phyloP scores from a whole-genome alignment of 2,113 vertebrate species.

The Neofelis nebulosa region DNA sequence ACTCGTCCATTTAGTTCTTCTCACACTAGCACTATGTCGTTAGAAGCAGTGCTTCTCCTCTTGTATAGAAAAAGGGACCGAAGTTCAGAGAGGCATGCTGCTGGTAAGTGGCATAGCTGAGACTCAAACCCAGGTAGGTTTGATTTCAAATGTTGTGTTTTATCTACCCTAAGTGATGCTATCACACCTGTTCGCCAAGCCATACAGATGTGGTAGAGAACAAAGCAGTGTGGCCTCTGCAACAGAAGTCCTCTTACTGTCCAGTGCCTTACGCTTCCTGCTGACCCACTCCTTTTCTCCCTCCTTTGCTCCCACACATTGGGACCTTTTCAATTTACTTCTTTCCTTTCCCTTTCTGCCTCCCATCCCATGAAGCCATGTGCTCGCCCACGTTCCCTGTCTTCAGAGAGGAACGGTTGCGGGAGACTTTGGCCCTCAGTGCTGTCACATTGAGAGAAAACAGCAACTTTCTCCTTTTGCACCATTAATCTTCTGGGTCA shows the following conservation, averaged over 20 bases:
- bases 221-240: not conserved
- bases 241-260: not conserved
- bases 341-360: not conserved
- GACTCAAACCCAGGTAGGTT: not conserved
- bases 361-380: not conserved
- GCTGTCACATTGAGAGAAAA: not conserved
- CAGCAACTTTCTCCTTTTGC: not conserved
- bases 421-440: not conserved
- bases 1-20: not conserved
- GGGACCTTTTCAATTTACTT: not conserved
- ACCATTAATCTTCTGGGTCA: not conserved
- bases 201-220: fast-evolving
- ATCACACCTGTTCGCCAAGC: not conserved
- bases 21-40: not conserved
- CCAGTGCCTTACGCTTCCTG: not conserved
- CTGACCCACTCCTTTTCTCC: not conserved
- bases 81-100: not conserved
- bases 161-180: not conserved
- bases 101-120: not conserved
- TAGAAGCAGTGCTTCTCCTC: not conserved
- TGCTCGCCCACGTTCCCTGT: not conserved
- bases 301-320: not conserved
- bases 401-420: not conserved
- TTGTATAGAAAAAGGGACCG: not conserved
- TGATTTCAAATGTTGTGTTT: not conserved